Conservation (phyloP, 2,113 vertebrate genomes). For the Heteronetta atricapilla region DNA sequence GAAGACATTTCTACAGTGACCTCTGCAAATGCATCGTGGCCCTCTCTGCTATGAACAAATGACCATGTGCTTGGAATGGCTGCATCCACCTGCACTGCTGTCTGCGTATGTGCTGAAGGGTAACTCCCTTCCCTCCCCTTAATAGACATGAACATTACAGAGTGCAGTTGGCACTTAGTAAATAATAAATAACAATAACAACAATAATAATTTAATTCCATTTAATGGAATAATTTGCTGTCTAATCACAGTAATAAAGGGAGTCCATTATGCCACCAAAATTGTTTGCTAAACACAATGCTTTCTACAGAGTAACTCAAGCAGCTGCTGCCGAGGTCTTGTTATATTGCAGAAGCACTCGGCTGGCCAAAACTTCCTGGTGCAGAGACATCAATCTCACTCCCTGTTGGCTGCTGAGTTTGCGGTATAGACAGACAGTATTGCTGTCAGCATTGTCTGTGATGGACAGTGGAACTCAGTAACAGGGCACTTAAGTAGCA, state of each 20-base stretch:
- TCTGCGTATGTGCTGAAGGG: neutral
- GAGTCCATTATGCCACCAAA: conserved; percentile 24
- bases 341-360: conserved; percentile 1
- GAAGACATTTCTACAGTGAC: neutral
- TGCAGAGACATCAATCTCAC: conserved; percentile 52
- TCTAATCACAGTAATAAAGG: conserved; percentile 10
- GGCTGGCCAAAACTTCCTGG: conserved; percentile 9
- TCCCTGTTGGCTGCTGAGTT: neutral
- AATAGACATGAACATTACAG: neutral
- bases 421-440: neutral
- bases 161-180: neutral
- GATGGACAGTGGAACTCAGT: neutral
- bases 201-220: conserved; percentile 19
- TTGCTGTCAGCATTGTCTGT: neutral
- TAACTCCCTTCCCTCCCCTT: neutral
- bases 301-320: neutral
- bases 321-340: conserved; percentile 34
- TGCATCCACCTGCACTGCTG: neutral
- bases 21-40: neutral
- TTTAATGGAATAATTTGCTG: conserved; percentile 24
- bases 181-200: conserved; percentile 15
- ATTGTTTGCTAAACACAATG: conserved; percentile 22
- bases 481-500: neutral
- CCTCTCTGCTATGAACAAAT: neutral
- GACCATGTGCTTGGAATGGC: neutral